Evolutionary conservation across 2,888 invertebrate species (phyloP), one percentile per base, ranked within the genome.

Genomic region (Pseudococcus viburni): DNA sequence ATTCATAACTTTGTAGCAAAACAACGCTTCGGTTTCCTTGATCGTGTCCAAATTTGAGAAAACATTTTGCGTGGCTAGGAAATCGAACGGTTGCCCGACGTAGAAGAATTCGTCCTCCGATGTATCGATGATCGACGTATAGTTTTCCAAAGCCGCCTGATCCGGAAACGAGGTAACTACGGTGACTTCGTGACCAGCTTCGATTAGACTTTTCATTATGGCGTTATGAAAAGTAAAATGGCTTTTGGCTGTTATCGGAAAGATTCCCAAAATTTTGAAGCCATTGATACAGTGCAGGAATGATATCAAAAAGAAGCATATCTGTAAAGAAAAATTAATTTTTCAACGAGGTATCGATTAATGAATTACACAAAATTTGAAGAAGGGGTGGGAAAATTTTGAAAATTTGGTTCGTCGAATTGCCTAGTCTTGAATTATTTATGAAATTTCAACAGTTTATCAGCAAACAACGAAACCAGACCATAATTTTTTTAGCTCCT

Each of bases 141-240:
- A 73, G 6, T 73, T 73, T 17, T 73, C 73, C 6, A 5, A 1
- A 11, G 73, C 17, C 7, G 73, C 73, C 15, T 73, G 73, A 17
- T 33, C 33, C 3, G 84, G 84, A 42, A 86, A 86, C n/a, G 86
- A 46, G n/a, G 55, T 86, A 6, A 86, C 26, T 1, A 86, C 42
- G 64, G 68, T 68, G n/a, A 86, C 64, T 11, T 86, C 59, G n/a
- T 86, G 86, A 2, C 86, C 86, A 8, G 86, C 86, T 19, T 42
- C 42, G 0, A 64, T 59, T 42, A 86, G 22, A 19, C 64, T 86
- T 68, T 26, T 86, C 86, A 86, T 86, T 5, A 86, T 33, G 12
- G 86, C 86, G 22, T 86, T 86, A 42, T 64, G 19, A 15, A 64
- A 86, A 12, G 39, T 46, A n/a, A 86, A 86, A 46, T 86, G 86